A percentile compares a stretch with the other conserved stretches of the same genome.
Evolutionary conservation across 1,140 invertebrate species (phyloP).

Genomic region (Eriocheir sinensis): DNA sequence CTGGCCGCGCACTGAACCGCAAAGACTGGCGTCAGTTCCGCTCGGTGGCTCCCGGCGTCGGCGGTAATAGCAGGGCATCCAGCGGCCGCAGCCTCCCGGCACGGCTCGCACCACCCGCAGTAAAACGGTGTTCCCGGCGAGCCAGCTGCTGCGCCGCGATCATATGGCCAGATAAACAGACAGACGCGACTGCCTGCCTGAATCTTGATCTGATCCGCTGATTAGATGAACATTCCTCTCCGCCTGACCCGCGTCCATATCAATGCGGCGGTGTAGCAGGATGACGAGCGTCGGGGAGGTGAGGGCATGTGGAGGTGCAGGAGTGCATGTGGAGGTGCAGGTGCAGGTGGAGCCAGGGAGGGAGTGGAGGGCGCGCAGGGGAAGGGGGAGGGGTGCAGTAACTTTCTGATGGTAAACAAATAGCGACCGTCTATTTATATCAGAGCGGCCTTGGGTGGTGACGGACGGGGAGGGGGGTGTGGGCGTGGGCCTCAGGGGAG

Average conservation of each 20-base stretch:
- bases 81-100: neutral
- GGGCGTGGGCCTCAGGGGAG: neutral
- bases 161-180: neutral
- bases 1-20: neutral
- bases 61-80: neutral
- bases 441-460: neutral
- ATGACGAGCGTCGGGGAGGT: neutral
- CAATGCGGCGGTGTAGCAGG: neutral
- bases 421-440: neutral
- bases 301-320: neutral
- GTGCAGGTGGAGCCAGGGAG: neutral
- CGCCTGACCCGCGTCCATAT: neutral
- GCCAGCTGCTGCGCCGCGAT: neutral
- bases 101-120: neutral
- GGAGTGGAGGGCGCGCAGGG: neutral
- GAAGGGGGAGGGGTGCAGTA: neutral
- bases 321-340: neutral
- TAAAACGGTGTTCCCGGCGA: neutral
- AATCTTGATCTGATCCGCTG: neutral
- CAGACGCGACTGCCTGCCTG: neutral
- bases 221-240: neutral
- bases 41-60: neutral
- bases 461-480: neutral
- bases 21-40: conserved; percentile 8
- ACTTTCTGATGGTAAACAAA: neutral